Conservation (phyloP, 2,797 vertebrate genomes). For the Neoniphon sammara region DNA sequence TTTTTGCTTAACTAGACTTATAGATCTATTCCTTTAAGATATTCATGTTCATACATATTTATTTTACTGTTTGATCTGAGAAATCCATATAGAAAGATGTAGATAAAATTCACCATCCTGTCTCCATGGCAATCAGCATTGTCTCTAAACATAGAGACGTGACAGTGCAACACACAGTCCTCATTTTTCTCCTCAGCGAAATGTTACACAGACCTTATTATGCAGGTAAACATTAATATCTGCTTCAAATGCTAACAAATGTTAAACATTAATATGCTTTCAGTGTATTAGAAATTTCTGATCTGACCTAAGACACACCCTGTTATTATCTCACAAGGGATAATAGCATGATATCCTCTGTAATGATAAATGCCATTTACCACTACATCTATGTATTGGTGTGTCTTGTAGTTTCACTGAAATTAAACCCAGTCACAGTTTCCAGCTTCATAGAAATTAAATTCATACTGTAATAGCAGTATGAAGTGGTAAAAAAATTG, state of each 20-base stretch:
- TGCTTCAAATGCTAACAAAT: slow-evolving; percentile 18
- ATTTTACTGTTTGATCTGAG: not conserved
- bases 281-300: slow-evolving; percentile 11
- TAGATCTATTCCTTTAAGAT: not conserved
- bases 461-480: too few species aligned
- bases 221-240: slow-evolving; percentile 3
- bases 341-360: too few species aligned
- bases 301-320: slow-evolving; percentile 3
- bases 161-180: slow-evolving; percentile 38
- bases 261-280: slow-evolving; percentile 17
- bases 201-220: slow-evolving; percentile 3
- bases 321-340: too few species aligned
- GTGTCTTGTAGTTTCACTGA: too few species aligned
- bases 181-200: slow-evolving; percentile 23
- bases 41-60: slow-evolving; percentile 18
- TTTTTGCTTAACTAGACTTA: not conserved
- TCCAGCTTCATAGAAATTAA: too few species aligned
- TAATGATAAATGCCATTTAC: too few species aligned
- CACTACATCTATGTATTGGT: not conserved
- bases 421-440: too few species aligned
- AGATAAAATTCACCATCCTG: slow-evolving; percentile 53
- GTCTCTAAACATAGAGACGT: slow-evolving; percentile 42
- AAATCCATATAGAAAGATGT: slow-evolving; percentile 19
- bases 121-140: slow-evolving; percentile 69
- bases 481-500: too few species aligned